A percentile compares a stretch with the other conserved stretches of the same genome.
These are phyloP conservation scores for Campylorhamphus procurvoides DNA, from an alignment of 2,113 vertebrate species.

Conservation along the genomic window DNA sequence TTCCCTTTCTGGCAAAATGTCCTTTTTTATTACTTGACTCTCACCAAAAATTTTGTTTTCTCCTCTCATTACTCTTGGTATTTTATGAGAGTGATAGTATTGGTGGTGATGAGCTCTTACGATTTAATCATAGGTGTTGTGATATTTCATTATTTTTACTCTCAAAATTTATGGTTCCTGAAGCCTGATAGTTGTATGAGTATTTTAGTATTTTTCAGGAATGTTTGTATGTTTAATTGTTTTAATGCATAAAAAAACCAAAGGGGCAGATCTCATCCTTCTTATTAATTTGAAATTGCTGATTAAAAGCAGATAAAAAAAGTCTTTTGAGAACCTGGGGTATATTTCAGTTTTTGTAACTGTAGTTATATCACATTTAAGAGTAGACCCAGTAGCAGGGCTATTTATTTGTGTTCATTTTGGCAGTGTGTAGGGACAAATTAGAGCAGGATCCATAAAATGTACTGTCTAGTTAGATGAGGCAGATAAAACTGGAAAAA, in stretches of 20 bases:
- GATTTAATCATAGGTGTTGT: neutral
- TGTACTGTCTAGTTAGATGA: neutral
- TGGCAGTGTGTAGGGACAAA: neutral
- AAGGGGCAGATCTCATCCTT: neutral
- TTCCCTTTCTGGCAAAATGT: neutral
- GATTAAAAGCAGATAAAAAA: neutral
- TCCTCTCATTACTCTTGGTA: neutral
- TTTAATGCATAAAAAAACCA: neutral
- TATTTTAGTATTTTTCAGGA: neutral
- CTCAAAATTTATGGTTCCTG: neutral
- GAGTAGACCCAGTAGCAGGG: neutral
- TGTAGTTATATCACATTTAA: neutral
- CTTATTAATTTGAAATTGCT: neutral
- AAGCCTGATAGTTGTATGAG: neutral
- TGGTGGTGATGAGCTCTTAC: neutral
- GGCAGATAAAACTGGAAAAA: neutral
- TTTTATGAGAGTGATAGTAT: neutral
- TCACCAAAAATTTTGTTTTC: neutral
- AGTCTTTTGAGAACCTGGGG: neutral
- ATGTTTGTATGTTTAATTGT: neutral
- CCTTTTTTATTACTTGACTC: neutral
- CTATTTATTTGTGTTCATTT: neutral
- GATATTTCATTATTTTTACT: neutral
- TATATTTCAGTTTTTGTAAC: neutral
- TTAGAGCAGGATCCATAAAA: neutral